Conservation (phyloP, 2,113 vertebrate genomes). For the Cisticola juncidis region DNA sequence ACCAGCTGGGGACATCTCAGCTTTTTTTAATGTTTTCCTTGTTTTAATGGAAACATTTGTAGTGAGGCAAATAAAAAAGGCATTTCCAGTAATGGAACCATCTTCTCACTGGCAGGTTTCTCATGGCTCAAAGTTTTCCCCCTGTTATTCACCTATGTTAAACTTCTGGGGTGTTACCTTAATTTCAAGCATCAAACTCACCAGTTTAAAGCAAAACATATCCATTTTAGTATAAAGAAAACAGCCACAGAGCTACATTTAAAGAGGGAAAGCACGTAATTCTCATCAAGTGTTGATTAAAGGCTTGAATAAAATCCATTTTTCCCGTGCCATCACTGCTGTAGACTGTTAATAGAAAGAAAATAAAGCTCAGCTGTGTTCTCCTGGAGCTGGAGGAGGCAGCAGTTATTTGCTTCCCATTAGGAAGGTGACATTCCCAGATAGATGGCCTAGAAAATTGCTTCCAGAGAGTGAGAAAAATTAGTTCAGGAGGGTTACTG, state of each 20-base stretch:
- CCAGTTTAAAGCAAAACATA: background rate
- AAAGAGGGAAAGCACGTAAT: background rate
- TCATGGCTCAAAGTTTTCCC: background rate
- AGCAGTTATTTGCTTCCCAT: background rate
- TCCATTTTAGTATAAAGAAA: background rate
- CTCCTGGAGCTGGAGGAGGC: background rate
- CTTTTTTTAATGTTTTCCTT: background rate
- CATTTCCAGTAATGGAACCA: background rate
- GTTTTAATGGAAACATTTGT: background rate
- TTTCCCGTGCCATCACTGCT: background rate
- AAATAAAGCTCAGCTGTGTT: background rate
- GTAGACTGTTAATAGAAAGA: background rate
- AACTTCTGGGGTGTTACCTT: background rate
- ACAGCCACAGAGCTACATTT: background rate
- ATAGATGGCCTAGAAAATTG: background rate
- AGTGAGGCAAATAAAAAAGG: background rate
- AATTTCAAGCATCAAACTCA: background rate
- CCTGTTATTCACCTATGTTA: background rate
- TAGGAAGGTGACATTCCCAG: conserved; percentile 16
- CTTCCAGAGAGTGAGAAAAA: background rate
- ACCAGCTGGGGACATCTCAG: background rate
- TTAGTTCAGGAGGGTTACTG: background rate
- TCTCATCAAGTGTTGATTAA: background rate
- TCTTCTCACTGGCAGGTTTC: background rate
- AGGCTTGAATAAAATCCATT: background rate